Percentiles rank a stretch among this genome's conserved stretches.
phyloP scores from a whole-genome alignment of 2,888 invertebrate species.

The Frankliniella intonsa region DNA sequence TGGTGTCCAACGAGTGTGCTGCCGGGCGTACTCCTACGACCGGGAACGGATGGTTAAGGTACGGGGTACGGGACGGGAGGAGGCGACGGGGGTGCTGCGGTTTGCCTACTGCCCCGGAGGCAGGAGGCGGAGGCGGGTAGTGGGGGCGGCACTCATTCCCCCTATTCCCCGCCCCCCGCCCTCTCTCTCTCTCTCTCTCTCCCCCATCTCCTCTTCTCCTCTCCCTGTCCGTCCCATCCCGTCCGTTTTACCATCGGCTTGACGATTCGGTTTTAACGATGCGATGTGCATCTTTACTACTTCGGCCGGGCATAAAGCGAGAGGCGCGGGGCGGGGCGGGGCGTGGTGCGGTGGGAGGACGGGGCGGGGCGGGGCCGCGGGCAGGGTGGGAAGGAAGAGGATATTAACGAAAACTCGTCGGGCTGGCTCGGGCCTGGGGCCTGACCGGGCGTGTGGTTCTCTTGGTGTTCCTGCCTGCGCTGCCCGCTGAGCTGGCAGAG shows the following conservation, averaged over 20 bases:
- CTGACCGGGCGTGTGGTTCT: no score
- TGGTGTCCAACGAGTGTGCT: no score
- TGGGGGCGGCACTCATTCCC: neutral
- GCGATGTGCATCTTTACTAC: constrained; percentile 21
- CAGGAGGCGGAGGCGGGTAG: no score
- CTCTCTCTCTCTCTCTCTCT: constrained; percentile 16
- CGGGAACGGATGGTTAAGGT: no score
- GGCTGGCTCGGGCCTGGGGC: neutral
- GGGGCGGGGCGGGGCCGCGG: neutral
- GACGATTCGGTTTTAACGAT: constrained; percentile 21
- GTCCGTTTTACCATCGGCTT: constrained; percentile 18
- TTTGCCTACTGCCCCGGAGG: no score
- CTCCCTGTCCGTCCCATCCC: constrained; percentile 1
- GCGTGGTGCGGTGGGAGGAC: neutral
- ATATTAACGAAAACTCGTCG: constrained; percentile 15
- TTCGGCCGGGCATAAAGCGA: constrained; percentile 4
- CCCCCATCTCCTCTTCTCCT: constrained; percentile 16
- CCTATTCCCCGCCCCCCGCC: neutral
- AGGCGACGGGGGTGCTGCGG: no score
- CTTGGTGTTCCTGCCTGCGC: no score
- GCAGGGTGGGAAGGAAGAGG: neutral
- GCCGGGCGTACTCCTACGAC: no score
- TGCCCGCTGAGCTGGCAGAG: no score
- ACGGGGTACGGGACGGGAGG: no score
- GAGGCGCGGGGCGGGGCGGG: neutral